A percentile compares a stretch with the other conserved stretches of the same genome.
phyloP scores from a whole-genome alignment of 2,888 invertebrate species.

The Eupithecia subfuscata region DNA sequence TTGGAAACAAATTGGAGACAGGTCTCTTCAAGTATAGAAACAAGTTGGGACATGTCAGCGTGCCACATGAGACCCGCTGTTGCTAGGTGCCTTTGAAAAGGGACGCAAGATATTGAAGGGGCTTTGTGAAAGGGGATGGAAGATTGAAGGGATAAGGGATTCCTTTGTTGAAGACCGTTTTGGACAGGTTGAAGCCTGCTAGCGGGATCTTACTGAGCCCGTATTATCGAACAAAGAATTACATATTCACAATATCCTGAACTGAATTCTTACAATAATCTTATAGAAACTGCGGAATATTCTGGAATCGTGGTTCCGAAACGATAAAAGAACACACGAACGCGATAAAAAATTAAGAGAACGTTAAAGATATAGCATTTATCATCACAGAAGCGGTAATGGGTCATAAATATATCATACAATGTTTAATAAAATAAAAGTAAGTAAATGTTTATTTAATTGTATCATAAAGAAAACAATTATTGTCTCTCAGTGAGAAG shows the following conservation, averaged over 20 bases:
- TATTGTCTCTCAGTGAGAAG: slow-evolving; percentile 29
- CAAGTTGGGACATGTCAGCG: slow-evolving; percentile 40
- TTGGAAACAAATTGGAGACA: slow-evolving; percentile 43
- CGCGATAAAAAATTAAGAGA: slow-evolving; percentile 8
- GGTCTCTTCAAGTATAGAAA: slow-evolving; percentile 40
- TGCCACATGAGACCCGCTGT: slow-evolving; percentile 42
- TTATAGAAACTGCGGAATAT: slow-evolving; percentile 11
- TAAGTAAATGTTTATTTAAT: slow-evolving; percentile 48
- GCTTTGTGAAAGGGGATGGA: slow-evolving; percentile 34
- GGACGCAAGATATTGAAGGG: slow-evolving; percentile 45
- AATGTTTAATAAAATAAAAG: slow-evolving; percentile 45
- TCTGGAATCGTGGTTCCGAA: neutral
- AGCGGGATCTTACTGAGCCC: slow-evolving; percentile 40
- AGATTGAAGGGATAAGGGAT: slow-evolving; percentile 47
- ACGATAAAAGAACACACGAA: slow-evolving; percentile 7
- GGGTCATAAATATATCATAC: slow-evolving; percentile 44
- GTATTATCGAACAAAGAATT: slow-evolving; percentile 36
- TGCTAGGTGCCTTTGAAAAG: slow-evolving; percentile 45
- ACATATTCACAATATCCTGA: slow-evolving; percentile 37
- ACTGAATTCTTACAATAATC: slow-evolving; percentile 24
- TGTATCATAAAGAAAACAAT: slow-evolving; percentile 57
- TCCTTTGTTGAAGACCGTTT: slow-evolving; percentile 43
- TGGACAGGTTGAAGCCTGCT: slow-evolving; percentile 54
- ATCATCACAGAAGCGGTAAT: slow-evolving; percentile 35
- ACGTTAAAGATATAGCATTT: slow-evolving; percentile 24